These are phyloP conservation scores for Chymomyza caudatula DNA, from an alignment of 2,888 invertebrate species.

Conservation along the genomic window DNA sequence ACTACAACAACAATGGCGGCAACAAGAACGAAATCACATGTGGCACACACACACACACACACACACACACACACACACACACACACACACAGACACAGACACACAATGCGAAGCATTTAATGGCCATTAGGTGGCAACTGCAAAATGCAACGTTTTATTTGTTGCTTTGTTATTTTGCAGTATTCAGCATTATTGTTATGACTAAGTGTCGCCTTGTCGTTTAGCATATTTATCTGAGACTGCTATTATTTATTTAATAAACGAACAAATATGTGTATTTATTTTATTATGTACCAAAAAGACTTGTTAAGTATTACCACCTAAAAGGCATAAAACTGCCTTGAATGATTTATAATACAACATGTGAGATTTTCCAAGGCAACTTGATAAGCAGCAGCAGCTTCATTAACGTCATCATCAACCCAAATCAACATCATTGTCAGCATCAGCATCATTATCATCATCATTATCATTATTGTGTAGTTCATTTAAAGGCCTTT, in stretches of 20 bases:
- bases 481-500: too few species aligned
- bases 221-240: background rate
- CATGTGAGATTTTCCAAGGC: background rate
- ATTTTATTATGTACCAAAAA: background rate
- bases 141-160: background rate
- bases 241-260: constrained; percentile 5
- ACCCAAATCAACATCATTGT: too few species aligned
- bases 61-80: constrained; percentile 6
- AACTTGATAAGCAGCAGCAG: background rate
- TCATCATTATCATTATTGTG: background rate
- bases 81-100: background rate
- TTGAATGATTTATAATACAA: constrained; percentile 3
- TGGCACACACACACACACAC: constrained; percentile 11
- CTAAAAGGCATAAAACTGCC: constrained; percentile 6
- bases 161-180: background rate
- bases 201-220: background rate
- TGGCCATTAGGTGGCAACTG: background rate
- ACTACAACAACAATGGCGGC: constrained; percentile 15
- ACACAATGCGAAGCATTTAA: background rate
- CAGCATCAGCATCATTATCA: background rate
- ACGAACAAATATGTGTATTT: background rate
- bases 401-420: background rate
- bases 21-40: constrained; percentile 20
- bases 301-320: constrained; percentile 7
- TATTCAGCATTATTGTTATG: background rate